These are phyloP conservation scores for Leptobrachium ailaonicum DNA, from an alignment of 2,113 vertebrate species.

Conservation along the genomic window DNA sequence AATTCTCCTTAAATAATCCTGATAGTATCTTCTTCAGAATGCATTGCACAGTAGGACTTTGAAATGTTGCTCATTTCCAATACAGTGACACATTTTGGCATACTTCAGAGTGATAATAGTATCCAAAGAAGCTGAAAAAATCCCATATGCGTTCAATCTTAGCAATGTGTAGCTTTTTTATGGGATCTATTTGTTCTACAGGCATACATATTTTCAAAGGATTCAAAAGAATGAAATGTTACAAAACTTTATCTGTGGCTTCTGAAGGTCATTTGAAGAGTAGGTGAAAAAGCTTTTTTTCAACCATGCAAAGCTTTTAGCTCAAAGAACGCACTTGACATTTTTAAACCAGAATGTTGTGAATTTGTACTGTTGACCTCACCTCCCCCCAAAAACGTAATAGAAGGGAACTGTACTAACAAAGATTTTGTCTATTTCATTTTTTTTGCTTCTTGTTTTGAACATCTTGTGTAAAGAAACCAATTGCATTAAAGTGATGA, in stretches of 20 bases:
- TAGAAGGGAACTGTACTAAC: no score
- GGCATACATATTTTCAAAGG: conserved; percentile 25
- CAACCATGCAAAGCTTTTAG: conserved; percentile 1
- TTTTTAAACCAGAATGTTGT: conserved; percentile 14
- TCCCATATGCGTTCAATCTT: neutral
- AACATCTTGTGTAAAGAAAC: no score
- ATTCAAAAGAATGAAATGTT: conserved; percentile 24
- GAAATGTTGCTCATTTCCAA: conserved; percentile 15
- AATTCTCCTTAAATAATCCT: no score
- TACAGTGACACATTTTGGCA: neutral
- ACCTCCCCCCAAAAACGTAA: no score
- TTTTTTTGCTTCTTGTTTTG: no score
- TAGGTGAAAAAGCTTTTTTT: neutral
- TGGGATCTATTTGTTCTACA: conserved; percentile 31
- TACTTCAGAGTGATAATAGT: neutral
- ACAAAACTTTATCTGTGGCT: conserved; percentile 19
- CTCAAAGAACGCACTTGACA: conserved; percentile 26
- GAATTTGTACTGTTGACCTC: neutral
- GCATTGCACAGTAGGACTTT: no score
- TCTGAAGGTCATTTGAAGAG: conserved; percentile 20
- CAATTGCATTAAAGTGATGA: no score
- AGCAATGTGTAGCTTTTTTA: conserved; percentile 26
- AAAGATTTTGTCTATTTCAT: no score
- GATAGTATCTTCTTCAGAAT: no score
- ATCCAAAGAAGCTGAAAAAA: conserved; percentile 7